Base-by-base conservation (phyloP, 2,113 vertebrate genomes). In the Myxocyprinus asiaticus region DNA sequence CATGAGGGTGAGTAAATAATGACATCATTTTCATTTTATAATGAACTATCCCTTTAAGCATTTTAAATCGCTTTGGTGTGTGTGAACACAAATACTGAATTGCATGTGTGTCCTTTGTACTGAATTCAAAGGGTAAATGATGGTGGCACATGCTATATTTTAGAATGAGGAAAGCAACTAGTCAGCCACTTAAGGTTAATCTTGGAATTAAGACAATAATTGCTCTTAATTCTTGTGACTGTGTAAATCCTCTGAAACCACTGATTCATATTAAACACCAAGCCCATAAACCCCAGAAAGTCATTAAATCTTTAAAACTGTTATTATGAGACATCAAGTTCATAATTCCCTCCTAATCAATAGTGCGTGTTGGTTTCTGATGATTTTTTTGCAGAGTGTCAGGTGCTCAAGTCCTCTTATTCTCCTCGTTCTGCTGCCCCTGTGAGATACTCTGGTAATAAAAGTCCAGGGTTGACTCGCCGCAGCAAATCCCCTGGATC, bases 401-500 rank as follows among this genome's bases (percentile, higher is more conserved):
- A 92, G 56, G 96, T 95, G 72, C 90, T 98, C 85, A 99, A 98
- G 91, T 91, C 96, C 0, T 94, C 95, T 0, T 94, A 95, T 80
- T 90, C 93, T 4, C 14, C 87, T 33, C 94, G 95, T 61, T 92
- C 94, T 68, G 85, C 92, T 69, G 92, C 91, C 63, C 79, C 91
- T 2, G 85, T 85, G 67, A 93, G 93, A 48, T 75, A 92, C 61
- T 17, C 90, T 15, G 94, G 92, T n/a, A 92, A 88, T 66, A 98
- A 95, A 88, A 99, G 96, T 84, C 96, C 96, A 0, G 94, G 92
- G 70, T 82, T 85, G 17, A 92, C 94, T 1, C 93, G 95, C 3
- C 94, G 96, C 85, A 96, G 94, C 94, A 99, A 97, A 82, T 99
- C 98, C 42, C 96, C 98, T 11, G 91, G 92, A 78, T 91, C 95